phyloP scores from a whole-genome alignment of 2,113 vertebrate species.

The Dinomys branickii region DNA sequence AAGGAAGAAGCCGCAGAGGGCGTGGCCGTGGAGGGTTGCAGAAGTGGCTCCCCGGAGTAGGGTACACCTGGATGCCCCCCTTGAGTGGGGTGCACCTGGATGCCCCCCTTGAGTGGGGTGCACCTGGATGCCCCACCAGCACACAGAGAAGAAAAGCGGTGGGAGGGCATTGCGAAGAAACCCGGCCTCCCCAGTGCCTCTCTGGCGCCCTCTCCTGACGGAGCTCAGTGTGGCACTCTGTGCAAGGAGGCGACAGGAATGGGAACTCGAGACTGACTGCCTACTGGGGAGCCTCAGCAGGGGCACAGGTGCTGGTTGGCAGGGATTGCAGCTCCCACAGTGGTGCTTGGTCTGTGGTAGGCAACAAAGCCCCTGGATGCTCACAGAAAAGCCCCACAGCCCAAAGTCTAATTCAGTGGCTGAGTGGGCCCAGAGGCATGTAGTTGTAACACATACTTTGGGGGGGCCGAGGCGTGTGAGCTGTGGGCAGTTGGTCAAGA shows the following conservation, averaged over 20 bases:
- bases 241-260: accelerated
- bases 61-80: background rate
- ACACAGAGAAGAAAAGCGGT: background rate
- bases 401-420: background rate
- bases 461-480: background rate
- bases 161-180: background rate
- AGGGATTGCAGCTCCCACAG: background rate
- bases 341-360: background rate
- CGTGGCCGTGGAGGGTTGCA: background rate
- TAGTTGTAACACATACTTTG: background rate
- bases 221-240: accelerated
- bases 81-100: background rate
- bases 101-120: background rate
- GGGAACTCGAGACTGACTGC: background rate
- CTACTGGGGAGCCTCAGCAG: background rate
- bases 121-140: background rate
- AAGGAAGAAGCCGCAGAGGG: background rate
- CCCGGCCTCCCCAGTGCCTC: background rate
- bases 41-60: background rate
- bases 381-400: background rate
- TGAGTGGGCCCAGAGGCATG: background rate
- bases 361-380: background rate
- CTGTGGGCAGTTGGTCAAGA: background rate
- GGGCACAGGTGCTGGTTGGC: background rate
- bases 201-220: background rate